Base-by-base conservation (phyloP, 1,140 invertebrate species). In the roundworm (Caenorhabditis elegans) region DNA sequence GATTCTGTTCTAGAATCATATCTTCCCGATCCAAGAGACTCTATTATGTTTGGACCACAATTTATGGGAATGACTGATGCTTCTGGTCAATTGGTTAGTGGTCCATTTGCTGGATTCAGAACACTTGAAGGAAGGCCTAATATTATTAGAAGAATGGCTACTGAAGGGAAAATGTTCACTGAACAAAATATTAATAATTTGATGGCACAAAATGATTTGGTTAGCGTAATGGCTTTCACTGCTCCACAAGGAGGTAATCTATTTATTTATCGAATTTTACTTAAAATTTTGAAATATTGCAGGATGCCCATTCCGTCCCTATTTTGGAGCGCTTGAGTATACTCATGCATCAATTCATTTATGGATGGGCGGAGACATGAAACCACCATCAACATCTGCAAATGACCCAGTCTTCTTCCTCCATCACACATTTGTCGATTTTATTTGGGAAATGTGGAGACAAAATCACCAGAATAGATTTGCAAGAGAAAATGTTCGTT, bases 361-460 rank as follows among this genome's bases (percentile, higher is more conserved):
- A n/a, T 88, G 86, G 81, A 87, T 89, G 34, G 87, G 86, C 34
- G 88, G 88, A 15, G 89, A 90, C 82, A 90, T 89, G 89, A 79
- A 88, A 43, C 88, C 88, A n/a, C 83, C 88, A 36, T 76, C 80
- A 24, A 88, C 87, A 3, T 85, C 84, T 22, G 86, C 90, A 31
- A 91, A 89, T 79, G 91, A 91, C 82, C 88, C 88, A 2, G 76
- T 89, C 55, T 88, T 88, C 79, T 88, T 89, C 65, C 60, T 89
- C 46, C 88, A 88, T 60, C 88, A 88, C 76, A 83, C 86, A n/a
- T 91, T 90, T 84, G 86, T 91, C 17, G 90, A 91, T 82, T 87
- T 70, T 48, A 81, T 89, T 49, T 89, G 84, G 86, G 90, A 90
- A 60, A 77, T 86, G 36, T 90, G 90, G 88, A 76, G 89, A 17